phyloP scores from a whole-genome alignment of 1,140 invertebrate species.

The Drosophila rufa region DNA sequence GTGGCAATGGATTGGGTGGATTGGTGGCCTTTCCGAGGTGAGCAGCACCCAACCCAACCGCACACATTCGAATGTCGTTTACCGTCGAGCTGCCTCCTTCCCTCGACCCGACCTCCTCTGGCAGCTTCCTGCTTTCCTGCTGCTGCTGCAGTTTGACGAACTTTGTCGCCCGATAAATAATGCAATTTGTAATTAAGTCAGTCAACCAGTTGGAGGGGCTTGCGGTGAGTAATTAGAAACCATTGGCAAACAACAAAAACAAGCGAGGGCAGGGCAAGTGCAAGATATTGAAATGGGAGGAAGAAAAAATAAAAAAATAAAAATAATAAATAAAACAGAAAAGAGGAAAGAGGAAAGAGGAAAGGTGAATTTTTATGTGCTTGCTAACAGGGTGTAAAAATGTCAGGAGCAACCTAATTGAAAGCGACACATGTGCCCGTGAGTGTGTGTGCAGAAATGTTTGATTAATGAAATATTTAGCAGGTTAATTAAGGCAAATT shows the following conservation, averaged over 20 bases:
- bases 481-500: slow-evolving; percentile 82
- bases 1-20: slow-evolving; percentile 1
- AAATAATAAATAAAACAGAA: not conserved
- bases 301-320: slow-evolving; percentile 3
- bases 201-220: slow-evolving; percentile 52
- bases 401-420: slow-evolving; percentile 61
- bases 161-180: slow-evolving; percentile 80
- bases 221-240: slow-evolving; percentile 69
- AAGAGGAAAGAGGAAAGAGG: slow-evolving; percentile 2
- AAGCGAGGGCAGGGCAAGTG: slow-evolving; percentile 1
- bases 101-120: not conserved
- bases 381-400: slow-evolving; percentile 41
- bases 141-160: slow-evolving; percentile 73
- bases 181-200: slow-evolving; percentile 84
- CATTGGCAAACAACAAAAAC: slow-evolving; percentile 52
- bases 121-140: not conserved
- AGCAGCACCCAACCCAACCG: not conserved
- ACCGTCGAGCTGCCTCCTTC: slow-evolving; percentile 2
- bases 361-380: slow-evolving; percentile 37
- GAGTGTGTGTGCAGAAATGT: slow-evolving; percentile 43
- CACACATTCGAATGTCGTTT: slow-evolving; percentile 30
- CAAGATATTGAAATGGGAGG: slow-evolving; percentile 33
- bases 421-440: slow-evolving; percentile 34
- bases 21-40: not conserved
- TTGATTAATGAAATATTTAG: slow-evolving; percentile 78